These are phyloP conservation scores for Lysiphlebus fabarum DNA, from an alignment of 1,140 invertebrate genomes.

Conservation along the genomic window DNA sequence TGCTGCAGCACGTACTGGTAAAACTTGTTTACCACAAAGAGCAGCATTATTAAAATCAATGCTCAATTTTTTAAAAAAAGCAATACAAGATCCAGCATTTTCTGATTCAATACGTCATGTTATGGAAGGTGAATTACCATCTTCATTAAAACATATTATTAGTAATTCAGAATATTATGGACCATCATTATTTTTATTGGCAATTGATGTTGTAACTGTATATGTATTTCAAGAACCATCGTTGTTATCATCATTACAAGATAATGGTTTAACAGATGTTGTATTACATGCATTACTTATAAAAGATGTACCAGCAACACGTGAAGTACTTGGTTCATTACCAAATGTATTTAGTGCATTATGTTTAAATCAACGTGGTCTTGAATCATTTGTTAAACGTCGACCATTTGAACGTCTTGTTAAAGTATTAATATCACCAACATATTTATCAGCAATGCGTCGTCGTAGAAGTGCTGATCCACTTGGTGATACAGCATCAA, in stretches of 20 bases:
- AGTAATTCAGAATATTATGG: conserved; percentile 93
- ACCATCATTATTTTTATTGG: conserved; percentile 82
- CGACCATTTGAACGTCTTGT: conserved; percentile 85
- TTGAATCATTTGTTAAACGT: conserved; percentile 77
- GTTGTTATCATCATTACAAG: conserved; percentile 78
- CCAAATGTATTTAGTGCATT: conserved; percentile 90
- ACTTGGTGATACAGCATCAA: conserved; percentile 84
- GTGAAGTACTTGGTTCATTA: conserved; percentile 84
- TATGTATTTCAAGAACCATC: conserved; percentile 93
- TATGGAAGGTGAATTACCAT: conserved; percentile 85
- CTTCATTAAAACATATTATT: conserved; percentile 84
- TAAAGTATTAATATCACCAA: conserved; percentile 77
- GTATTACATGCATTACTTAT: conserved; percentile 81
- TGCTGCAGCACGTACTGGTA: conserved; percentile 36
- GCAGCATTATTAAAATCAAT: conserved; percentile 85
- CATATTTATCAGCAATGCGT: conserved; percentile 83
- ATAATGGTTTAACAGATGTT: conserved; percentile 87
- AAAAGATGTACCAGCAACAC: conserved; percentile 86
- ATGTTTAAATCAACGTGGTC: conserved; percentile 80
- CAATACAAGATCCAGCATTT: conserved; percentile 76
- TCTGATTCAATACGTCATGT: conserved; percentile 83
- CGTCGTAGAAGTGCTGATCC: conserved; percentile 77
- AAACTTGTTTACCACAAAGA: conserved; percentile 76
- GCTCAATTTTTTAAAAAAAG: conserved; percentile 88
- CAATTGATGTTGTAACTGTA: conserved; percentile 87